Percentiles rank a stretch among this genome's conserved stretches.
Evolutionary conservation across 2,113 vertebrate genomes (phyloP).

Genomic region (Urocynchramus pylzowi): DNA sequence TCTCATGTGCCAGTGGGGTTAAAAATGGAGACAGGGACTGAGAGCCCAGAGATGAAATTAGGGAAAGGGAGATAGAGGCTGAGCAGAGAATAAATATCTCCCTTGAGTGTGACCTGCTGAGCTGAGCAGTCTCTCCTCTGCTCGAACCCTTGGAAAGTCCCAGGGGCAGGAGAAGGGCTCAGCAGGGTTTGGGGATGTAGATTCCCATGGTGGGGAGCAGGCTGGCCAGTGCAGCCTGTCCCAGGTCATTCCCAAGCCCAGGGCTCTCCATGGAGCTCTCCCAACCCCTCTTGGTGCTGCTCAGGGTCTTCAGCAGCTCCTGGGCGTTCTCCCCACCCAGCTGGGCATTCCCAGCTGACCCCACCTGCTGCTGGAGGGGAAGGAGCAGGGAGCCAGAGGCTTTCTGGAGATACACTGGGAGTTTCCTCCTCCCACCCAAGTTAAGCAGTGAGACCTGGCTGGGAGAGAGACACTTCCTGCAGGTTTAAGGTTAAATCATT

Average conservation of each 20-base stretch:
- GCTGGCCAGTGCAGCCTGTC: background rate
- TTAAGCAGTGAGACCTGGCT: background rate
- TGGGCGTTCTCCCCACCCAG: background rate
- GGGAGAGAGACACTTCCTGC: background rate
- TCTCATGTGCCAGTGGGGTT: background rate
- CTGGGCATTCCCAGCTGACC: background rate
- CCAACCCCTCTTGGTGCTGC: fast-evolving
- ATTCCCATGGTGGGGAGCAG: fast-evolving
- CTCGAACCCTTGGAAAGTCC: fast-evolving
- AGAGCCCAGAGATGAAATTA: background rate
- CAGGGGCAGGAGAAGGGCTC: background rate
- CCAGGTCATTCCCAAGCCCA: fast-evolving
- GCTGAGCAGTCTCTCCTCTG: background rate
- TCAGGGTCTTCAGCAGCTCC: background rate
- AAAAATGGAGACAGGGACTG: background rate
- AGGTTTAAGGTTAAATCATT: fast-evolving
- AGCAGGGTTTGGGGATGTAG: fast-evolving
- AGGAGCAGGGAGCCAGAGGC: background rate
- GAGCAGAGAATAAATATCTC: background rate
- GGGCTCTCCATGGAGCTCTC: background rate
- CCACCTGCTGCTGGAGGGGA: background rate
- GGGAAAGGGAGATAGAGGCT: background rate
- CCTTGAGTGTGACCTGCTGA: background rate
- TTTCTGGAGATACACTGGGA: fast-evolving
- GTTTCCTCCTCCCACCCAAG: fast-evolving